phyloP scores from a whole-genome alignment of 2,888 invertebrate species.

The Gymnosoma rotundatum region DNA sequence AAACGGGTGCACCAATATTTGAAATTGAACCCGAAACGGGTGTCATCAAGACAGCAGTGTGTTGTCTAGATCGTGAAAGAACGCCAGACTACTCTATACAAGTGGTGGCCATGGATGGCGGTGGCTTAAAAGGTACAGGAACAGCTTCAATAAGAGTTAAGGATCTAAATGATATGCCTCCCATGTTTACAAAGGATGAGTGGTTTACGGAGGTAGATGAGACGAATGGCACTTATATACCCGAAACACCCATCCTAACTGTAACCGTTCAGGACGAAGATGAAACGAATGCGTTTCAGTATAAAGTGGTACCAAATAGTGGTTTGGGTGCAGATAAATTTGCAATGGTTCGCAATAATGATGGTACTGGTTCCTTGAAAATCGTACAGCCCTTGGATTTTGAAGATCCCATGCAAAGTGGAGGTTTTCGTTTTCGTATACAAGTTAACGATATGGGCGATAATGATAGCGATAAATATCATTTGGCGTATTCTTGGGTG shows the following conservation, averaged over 20 bases:
- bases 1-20: slow-evolving; percentile 96
- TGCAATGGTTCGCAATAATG: slow-evolving; percentile 97
- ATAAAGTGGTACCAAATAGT: slow-evolving; percentile 95
- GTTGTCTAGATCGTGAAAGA: slow-evolving; percentile 95
- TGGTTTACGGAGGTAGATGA: slow-evolving; percentile 98
- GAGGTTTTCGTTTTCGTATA: slow-evolving; percentile 96
- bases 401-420: slow-evolving; percentile 96
- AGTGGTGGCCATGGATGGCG: slow-evolving; percentile 97
- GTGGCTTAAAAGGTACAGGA: slow-evolving; percentile 93
- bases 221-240: slow-evolving; percentile 94
- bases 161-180: slow-evolving; percentile 99
- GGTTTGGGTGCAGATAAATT: slow-evolving; percentile 97
- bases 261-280: slow-evolving; percentile 97
- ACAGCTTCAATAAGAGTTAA: slow-evolving; percentile 96
- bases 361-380: slow-evolving; percentile 96
- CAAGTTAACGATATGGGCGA: slow-evolving; percentile 95
- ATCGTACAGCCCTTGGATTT: slow-evolving; percentile 97
- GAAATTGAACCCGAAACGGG: slow-evolving; percentile 97
- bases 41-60: slow-evolving; percentile 96
- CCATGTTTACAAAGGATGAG: slow-evolving; percentile 96
- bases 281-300: slow-evolving; percentile 97
- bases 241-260: slow-evolving; percentile 95
- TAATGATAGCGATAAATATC: slow-evolving; percentile 97
- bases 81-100: slow-evolving; percentile 98
- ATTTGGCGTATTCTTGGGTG: slow-evolving; percentile 97